Evolutionary conservation across 35 echinoderm and acorn worm genomes (phyloP).

Genomic region (Strongylocentrotus purpuratus): DNA sequence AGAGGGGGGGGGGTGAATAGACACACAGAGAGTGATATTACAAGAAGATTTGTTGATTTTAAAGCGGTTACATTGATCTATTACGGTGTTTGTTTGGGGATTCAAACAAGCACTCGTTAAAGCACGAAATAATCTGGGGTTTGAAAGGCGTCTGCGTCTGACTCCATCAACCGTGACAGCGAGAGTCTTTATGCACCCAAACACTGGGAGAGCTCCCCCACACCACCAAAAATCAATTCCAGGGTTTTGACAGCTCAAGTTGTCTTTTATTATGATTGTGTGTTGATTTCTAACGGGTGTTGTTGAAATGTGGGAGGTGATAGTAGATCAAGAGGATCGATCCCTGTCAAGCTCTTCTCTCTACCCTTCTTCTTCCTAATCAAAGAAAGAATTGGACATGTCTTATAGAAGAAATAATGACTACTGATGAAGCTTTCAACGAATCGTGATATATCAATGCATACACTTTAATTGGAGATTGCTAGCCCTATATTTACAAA

Average conservation of each 20-base stretch:
- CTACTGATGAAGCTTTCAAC: not conserved
- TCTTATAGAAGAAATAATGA: not conserved
- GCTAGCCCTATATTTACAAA: not conserved
- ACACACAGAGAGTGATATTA: not conserved
- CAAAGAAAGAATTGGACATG: not conserved
- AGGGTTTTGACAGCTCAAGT: conserved; percentile 1
- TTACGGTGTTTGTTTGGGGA: not conserved
- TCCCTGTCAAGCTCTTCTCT: not conserved
- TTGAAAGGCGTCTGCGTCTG: not conserved
- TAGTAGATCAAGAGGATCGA: not conserved
- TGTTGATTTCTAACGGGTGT: not conserved
- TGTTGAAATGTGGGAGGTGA: not conserved
- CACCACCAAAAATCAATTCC: not conserved
- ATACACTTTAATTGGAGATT: not conserved
- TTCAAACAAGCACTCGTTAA: conserved; percentile 8
- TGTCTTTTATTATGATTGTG: conserved; percentile 7
- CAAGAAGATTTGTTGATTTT: conserved; percentile 11
- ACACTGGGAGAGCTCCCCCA: not conserved
- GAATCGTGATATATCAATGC: not conserved
- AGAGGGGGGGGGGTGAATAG: not conserved
- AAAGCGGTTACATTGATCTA: not conserved
- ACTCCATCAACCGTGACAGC: not conserved
- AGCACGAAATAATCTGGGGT: not conserved
- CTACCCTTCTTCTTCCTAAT: not conserved
- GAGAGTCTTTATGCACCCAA: not conserved